Percentiles rank a stretch among this genome's conserved stretches.
These are phyloP conservation scores for Parazoanthus atlanticus DNA, from an alignment of 92 coral and sea anemone species.

Conservation along the genomic window DNA sequence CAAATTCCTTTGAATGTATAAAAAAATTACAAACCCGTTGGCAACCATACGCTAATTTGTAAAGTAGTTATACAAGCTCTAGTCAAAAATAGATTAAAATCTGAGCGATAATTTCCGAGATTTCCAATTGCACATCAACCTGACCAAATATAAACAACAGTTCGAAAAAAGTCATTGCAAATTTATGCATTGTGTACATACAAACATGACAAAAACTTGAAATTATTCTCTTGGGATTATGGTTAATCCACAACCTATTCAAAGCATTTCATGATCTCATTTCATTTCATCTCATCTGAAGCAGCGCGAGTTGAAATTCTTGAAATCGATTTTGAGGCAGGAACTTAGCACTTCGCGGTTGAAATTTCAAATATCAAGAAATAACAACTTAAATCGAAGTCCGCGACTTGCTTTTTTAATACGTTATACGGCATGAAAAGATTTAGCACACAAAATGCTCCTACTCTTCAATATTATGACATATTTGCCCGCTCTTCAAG, in stretches of 20 bases:
- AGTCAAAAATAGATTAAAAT: too few species aligned
- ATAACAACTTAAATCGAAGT: background rate
- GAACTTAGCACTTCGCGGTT: background rate
- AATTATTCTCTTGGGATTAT: slow-evolving; percentile 5
- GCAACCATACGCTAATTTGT: background rate
- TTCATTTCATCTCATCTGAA: background rate
- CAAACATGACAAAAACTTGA: background rate
- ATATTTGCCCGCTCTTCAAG: background rate
- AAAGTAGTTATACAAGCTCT: background rate
- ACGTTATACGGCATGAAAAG: too few species aligned
- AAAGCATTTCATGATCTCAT: background rate
- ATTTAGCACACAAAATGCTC: background rate
- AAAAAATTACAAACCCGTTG: background rate
- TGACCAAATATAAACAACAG: background rate
- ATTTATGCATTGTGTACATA: slow-evolving; percentile 1
- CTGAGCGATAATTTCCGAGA: too few species aligned
- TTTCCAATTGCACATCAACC: background rate
- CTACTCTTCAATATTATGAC: background rate
- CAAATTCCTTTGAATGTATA: too few species aligned
- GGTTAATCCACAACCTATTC: background rate
- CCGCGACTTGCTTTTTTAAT: background rate
- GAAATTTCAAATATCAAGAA: background rate
- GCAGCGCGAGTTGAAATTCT: background rate
- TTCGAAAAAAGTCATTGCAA: background rate
- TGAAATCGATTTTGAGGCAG: background rate